These are phyloP conservation scores for Habrosyne pyritoides DNA, from an alignment of 2,888 invertebrate species.

Conservation along the genomic window DNA sequence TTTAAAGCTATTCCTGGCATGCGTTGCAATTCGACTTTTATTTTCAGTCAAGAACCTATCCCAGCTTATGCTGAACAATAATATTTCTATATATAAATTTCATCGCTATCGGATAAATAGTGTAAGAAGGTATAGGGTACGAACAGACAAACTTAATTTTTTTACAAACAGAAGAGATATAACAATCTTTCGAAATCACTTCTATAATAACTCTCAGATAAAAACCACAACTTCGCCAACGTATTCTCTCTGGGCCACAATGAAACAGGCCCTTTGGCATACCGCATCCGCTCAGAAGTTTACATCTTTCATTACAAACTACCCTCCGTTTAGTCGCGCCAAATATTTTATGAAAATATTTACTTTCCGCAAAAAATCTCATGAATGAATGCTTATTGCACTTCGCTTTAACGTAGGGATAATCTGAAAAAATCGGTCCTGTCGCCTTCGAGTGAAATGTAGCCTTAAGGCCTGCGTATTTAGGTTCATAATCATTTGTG, in stretches of 20 bases:
- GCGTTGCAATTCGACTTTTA: too few relatives aligned
- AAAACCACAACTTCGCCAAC: neutral
- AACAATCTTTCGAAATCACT: neutral
- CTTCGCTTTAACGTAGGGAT: conserved; percentile 39
- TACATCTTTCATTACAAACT: neutral
- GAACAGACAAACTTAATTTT: too few relatives aligned
- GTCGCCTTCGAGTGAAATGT: neutral
- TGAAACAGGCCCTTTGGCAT: neutral
- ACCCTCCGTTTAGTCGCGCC: neutral
- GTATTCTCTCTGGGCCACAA: too few relatives aligned
- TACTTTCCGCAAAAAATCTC: conserved; percentile 6
- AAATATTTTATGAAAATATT: neutral
- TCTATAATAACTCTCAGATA: neutral
- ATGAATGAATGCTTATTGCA: conserved; percentile 20
- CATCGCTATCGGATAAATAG: too few relatives aligned
- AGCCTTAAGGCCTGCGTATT: neutral
- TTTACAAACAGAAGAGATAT: too few relatives aligned
- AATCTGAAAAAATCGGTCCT: conserved; percentile 39
- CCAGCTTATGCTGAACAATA: too few relatives aligned
- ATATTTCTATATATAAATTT: too few relatives aligned
- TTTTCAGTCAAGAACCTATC: too few relatives aligned
- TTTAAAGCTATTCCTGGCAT: too few relatives aligned
- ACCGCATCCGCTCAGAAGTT: neutral
- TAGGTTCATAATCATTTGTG: neutral
- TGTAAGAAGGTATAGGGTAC: too few relatives aligned